A percentile compares a stretch with the other conserved stretches of the same genome.
These are phyloP conservation scores for Papilio xuthus DNA, from an alignment of 1,140 invertebrate genomes.

Conservation along the genomic window DNA sequence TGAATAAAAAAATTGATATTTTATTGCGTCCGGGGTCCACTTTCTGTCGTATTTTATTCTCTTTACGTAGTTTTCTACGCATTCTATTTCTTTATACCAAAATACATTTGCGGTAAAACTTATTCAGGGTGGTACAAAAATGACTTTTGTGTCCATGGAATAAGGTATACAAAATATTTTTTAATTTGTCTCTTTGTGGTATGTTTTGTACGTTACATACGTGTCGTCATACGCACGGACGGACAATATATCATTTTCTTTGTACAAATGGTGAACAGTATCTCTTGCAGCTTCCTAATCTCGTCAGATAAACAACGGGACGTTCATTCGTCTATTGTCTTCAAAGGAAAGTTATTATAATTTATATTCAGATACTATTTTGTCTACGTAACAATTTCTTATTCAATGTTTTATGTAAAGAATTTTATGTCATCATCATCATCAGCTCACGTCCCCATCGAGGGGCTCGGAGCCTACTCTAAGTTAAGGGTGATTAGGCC, in stretches of 20 bases:
- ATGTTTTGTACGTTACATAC: conserved; percentile 46
- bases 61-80: conserved; percentile 64
- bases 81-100: conserved; percentile 55
- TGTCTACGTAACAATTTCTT: not conserved
- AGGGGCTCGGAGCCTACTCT: too few species aligned
- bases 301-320: conserved; percentile 67
- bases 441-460: too few species aligned
- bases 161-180: conserved; percentile 20
- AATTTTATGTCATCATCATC: too few species aligned
- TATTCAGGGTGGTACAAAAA: not conserved
- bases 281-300: conserved; percentile 71
- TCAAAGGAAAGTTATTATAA: conserved; percentile 45
- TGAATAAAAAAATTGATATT: conserved; percentile 77
- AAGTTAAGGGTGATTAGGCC: too few species aligned
- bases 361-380: conserved; percentile 30
- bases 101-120: conserved; percentile 38
- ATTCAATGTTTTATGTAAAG: too few species aligned
- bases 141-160: conserved; percentile 28
- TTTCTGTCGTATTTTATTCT: conserved; percentile 76
- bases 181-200: conserved; percentile 10
- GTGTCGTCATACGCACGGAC: conserved; percentile 71
- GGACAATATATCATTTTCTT: conserved; percentile 74
- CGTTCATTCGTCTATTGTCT: conserved; percentile 45
- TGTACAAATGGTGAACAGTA: conserved; percentile 70
- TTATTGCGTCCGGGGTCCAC: conserved; percentile 74